Percentiles rank a stretch among this genome's conserved stretches.
Evolutionary conservation across 2,113 vertebrate genomes (phyloP).

Genomic region (Brevimyrus niger): DNA sequence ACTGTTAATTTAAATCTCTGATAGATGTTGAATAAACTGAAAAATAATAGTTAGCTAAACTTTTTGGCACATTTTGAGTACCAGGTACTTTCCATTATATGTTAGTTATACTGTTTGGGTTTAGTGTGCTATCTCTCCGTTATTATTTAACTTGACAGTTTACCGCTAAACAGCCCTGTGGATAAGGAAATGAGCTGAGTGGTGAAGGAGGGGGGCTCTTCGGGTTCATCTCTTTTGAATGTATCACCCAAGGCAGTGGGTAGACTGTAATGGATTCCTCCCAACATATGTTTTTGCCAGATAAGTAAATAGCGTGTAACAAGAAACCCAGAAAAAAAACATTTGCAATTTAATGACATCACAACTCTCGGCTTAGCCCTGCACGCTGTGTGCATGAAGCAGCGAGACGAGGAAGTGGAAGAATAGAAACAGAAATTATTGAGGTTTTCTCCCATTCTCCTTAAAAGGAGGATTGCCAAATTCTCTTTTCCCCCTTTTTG

Average conservation of each 20-base stretch:
- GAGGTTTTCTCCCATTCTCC: slow-evolving; percentile 51
- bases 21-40: too few species aligned
- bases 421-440: slow-evolving; percentile 70
- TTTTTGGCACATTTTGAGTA: too few species aligned
- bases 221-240: slow-evolving; percentile 99
- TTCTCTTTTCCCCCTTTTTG: slow-evolving; percentile 51
- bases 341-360: slow-evolving; percentile 99
- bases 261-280: slow-evolving; percentile 99
- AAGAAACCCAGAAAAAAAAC: slow-evolving; percentile 91
- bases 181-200: slow-evolving; percentile 97
- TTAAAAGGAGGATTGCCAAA: slow-evolving; percentile 59
- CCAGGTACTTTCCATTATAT: too few species aligned
- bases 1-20: too few species aligned
- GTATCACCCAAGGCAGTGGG: slow-evolving; percentile 99
- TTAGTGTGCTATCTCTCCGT: too few species aligned
- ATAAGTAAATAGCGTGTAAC: slow-evolving; percentile 99
- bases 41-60: too few species aligned
- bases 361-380: slow-evolving; percentile 99
- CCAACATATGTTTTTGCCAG: slow-evolving; percentile 99
- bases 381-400: slow-evolving; percentile 97
- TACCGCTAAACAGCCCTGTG: slow-evolving; percentile 98
- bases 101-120: too few species aligned
- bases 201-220: slow-evolving; percentile 97
- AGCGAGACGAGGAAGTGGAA: slow-evolving; percentile 90
- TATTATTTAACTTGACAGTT: slow-evolving; percentile 99